Evolutionary conservation across 2,797 vertebrate species (phyloP).

Genomic region (Pseudotriccus pelzelni): DNA sequence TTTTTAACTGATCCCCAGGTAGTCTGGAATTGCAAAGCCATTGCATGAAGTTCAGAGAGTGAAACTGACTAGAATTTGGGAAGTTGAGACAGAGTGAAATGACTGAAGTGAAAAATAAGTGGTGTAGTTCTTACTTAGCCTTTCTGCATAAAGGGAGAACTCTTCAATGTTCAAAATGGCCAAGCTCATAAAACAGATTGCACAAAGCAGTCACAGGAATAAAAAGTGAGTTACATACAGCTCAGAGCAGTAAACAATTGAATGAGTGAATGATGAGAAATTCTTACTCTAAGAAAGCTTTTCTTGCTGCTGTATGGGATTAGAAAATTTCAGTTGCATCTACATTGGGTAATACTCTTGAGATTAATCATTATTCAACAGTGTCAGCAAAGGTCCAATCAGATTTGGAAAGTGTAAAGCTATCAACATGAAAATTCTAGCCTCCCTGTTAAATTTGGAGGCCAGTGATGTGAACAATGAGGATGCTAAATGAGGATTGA

Average conservation of each 20-base stretch:
- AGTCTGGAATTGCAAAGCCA: background rate
- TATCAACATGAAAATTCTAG: background rate
- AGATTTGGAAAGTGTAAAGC: background rate
- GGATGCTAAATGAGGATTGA: background rate
- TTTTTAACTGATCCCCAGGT: background rate
- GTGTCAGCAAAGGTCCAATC: background rate
- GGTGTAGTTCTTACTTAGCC: background rate
- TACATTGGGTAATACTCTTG: background rate
- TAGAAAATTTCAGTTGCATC: slow-evolving; percentile 17
- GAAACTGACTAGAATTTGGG: background rate
- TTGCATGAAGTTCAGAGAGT: background rate
- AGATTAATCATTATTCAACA: background rate
- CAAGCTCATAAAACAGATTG: background rate
- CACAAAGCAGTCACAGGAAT: background rate
- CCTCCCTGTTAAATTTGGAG: background rate
- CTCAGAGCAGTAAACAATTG: background rate
- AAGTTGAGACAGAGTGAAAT: background rate
- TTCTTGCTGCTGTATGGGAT: background rate
- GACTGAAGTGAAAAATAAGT: background rate
- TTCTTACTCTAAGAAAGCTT: background rate
- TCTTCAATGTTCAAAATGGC: background rate
- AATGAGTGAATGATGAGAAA: background rate
- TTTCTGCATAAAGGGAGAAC: background rate
- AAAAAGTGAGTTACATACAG: background rate
- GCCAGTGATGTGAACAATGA: background rate